Evolutionary conservation across 1,140 invertebrate species (phyloP).

Genomic region (Drosophila persimilis): DNA sequence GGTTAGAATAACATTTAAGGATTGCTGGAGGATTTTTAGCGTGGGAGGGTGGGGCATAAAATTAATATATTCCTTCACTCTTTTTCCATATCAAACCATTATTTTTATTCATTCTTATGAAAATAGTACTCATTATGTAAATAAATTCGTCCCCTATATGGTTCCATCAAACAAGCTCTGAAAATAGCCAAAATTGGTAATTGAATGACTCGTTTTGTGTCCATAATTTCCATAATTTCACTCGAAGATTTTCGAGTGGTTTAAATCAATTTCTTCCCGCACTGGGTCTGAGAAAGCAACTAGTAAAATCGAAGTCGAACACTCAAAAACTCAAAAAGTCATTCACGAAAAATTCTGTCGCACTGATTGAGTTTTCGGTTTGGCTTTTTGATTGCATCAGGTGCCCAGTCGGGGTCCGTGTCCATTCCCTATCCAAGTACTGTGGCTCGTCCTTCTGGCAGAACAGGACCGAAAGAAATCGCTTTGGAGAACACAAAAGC

Average conservation of each 20-base stretch:
- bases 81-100: background rate
- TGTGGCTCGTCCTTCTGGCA: background rate
- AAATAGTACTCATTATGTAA: no score
- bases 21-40: background rate
- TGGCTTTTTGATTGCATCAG: conserved; percentile 55
- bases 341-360: conserved; percentile 9
- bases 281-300: background rate
- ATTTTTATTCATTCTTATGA: no score
- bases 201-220: no score
- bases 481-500: conserved; percentile 31
- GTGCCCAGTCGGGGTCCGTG: conserved; percentile 8
- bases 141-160: no score
- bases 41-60: background rate
- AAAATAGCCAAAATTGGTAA: no score
- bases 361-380: conserved; percentile 38
- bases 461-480: conserved; percentile 19
- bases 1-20: conserved; percentile 9
- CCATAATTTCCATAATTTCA: no score
- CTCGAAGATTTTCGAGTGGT: no score
- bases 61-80: background rate
- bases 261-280: no score
- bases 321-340: conserved; percentile 38
- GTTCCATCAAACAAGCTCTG: no score
- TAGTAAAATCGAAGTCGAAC: conserved; percentile 71
- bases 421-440: background rate